phyloP scores from a whole-genome alignment of 2,888 invertebrate species.

The Coleophora flavipennella region DNA sequence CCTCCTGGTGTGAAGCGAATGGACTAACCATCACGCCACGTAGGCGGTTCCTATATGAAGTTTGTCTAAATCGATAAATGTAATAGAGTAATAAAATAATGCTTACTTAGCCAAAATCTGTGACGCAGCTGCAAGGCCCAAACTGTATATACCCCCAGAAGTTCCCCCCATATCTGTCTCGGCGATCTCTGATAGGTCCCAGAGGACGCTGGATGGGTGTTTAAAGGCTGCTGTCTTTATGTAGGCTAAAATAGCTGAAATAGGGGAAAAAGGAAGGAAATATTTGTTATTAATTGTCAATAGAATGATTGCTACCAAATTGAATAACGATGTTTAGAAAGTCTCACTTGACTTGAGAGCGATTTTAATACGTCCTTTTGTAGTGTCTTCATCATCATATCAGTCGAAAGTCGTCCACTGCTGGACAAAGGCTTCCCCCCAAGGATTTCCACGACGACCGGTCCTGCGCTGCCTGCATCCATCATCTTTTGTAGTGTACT shows the following conservation, averaged over 20 bases:
- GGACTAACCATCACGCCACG: too few relatives aligned
- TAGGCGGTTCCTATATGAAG: too few relatives aligned
- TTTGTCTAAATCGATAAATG: too few relatives aligned
- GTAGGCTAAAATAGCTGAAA: slow-evolving; percentile 41
- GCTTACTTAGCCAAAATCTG: slow-evolving; percentile 50
- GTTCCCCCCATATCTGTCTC: slow-evolving; percentile 84
- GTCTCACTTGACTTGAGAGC: not conserved
- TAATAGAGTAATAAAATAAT: too few relatives aligned
- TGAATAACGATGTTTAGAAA: not conserved
- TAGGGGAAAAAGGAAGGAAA: not conserved
- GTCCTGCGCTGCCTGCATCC: too few relatives aligned
- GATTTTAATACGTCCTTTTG: not conserved
- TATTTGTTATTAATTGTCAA: slow-evolving; percentile 1
- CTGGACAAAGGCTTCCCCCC: too few relatives aligned
- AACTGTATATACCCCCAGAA: slow-evolving; percentile 84
- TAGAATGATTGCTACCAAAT: not conserved
- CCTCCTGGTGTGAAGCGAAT: too few relatives aligned
- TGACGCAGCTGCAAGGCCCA: slow-evolving; percentile 79
- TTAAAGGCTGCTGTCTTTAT: slow-evolving; percentile 36
- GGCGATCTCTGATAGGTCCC: slow-evolving; percentile 72
- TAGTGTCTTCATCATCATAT: too few relatives aligned
- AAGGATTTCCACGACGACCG: too few relatives aligned
- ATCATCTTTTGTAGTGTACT: too few relatives aligned
- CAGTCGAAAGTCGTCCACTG: too few relatives aligned
- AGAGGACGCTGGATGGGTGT: slow-evolving; percentile 54